These are phyloP conservation scores for Ophion slaviceki DNA, from an alignment of 2,888 invertebrate species.

Conservation along the genomic window DNA sequence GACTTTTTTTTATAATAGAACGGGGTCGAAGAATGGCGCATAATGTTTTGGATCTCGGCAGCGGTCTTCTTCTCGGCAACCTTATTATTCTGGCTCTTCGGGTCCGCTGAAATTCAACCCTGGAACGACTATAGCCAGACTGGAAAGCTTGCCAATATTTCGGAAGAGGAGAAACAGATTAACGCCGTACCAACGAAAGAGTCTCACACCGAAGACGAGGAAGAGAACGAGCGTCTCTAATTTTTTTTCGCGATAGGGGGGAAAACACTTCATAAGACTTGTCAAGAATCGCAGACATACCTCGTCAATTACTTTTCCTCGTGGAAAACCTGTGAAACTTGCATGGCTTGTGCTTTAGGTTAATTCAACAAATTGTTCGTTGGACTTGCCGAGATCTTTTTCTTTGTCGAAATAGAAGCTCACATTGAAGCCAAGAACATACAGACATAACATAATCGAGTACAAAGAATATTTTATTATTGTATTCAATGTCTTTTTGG, in stretches of 20 bases:
- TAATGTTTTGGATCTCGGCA: conserved; percentile 90
- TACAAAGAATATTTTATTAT: background rate
- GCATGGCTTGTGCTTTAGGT: background rate
- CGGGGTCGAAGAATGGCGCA: conserved; percentile 90
- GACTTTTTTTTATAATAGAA: conserved; percentile 85
- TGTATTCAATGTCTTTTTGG: background rate
- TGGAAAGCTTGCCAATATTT: conserved; percentile 11
- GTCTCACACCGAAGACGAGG: conserved; percentile 70
- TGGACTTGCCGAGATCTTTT: background rate
- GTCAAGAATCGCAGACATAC: background rate
- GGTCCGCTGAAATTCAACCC: conserved; percentile 88
- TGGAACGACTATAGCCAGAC: conserved; percentile 87
- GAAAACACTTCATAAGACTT: conserved; percentile 5
- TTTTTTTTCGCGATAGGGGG: background rate
- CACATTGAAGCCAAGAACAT: background rate
- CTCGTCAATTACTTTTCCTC: background rate
- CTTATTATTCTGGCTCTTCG: conserved; percentile 88
- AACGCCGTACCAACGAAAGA: conserved; percentile 64
- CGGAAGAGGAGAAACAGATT: conserved; percentile 78
- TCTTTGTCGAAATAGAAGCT: background rate
- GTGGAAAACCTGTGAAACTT: background rate
- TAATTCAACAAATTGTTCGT: conserved; percentile 15
- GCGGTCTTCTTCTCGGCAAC: conserved; percentile 89
- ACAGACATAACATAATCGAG: background rate
- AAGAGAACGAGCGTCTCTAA: conserved; percentile 79